phyloP scores from a whole-genome alignment of 2,797 vertebrate genomes.

The Ctenosaura bakeri region DNA sequence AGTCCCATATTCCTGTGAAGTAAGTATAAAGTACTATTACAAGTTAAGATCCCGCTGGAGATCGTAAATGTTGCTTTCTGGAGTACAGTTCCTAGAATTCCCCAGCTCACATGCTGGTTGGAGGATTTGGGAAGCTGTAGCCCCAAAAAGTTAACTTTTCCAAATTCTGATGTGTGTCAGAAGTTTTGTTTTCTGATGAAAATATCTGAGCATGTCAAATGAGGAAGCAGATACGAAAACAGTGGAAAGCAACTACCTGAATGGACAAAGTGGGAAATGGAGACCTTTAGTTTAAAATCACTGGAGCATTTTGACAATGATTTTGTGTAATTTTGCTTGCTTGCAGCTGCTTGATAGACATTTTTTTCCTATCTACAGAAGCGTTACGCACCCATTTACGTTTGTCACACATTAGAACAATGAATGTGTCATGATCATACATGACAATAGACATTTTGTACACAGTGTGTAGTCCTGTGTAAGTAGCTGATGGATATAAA shows the following conservation, averaged over 20 bases:
- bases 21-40: background rate
- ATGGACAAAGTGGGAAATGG: constrained; percentile 23
- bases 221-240: constrained; percentile 42
- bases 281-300: constrained; percentile 53
- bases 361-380: background rate
- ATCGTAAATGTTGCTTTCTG: too few species aligned
- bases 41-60: background rate
- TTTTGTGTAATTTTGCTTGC: background rate
- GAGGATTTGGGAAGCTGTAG: too few species aligned
- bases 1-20: background rate
- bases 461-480: background rate
- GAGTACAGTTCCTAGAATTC: too few species aligned
- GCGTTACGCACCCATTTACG: background rate
- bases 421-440: background rate
- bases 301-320: constrained; percentile 39
- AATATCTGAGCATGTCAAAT: constrained; percentile 40
- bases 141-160: too few species aligned
- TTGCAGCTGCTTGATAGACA: background rate
- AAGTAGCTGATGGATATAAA: too few species aligned
- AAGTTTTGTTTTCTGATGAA: background rate
- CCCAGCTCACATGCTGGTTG: too few species aligned
- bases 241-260: constrained; percentile 48
- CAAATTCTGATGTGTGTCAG: background rate
- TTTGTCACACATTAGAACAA: background rate
- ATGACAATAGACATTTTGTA: background rate